Conservation (phyloP, 2,888 invertebrate genomes). For the Eupithecia dodoneata region DNA sequence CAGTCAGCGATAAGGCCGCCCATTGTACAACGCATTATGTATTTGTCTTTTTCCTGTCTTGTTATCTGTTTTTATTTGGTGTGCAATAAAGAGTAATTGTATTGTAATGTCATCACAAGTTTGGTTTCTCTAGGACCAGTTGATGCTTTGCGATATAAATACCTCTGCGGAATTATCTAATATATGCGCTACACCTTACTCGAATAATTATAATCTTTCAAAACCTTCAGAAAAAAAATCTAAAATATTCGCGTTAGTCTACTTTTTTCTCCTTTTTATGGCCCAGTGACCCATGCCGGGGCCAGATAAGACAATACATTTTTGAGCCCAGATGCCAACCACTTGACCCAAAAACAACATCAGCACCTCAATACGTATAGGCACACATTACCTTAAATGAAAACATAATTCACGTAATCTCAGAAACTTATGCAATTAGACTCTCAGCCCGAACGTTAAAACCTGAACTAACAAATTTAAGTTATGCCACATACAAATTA, state of each 20-base stretch:
- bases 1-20: too few species aligned
- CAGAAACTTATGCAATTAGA: constrained; percentile 29
- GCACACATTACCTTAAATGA: constrained; percentile 19
- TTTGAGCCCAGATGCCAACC: not conserved
- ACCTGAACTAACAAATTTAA: constrained; percentile 31
- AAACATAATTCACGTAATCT: constrained; percentile 34
- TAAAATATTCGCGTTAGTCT: not conserved
- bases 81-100: too few species aligned
- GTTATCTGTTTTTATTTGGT: too few species aligned
- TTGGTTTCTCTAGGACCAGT: too few species aligned
- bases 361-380: constrained; percentile 14
- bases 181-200: not conserved
- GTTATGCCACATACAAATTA: constrained; percentile 25
- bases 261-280: not conserved
- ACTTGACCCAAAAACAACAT: not conserved
- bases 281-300: not conserved
- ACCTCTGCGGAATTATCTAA: not conserved
- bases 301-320: not conserved
- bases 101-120: too few species aligned
- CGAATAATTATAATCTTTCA: not conserved
- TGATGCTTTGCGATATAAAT: not conserved
- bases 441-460: constrained; percentile 18
- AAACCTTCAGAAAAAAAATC: not conserved
- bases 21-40: too few species aligned
- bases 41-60: too few species aligned